phyloP scores from a whole-genome alignment of 2,113 vertebrate species.

The Climacteris rufus region DNA sequence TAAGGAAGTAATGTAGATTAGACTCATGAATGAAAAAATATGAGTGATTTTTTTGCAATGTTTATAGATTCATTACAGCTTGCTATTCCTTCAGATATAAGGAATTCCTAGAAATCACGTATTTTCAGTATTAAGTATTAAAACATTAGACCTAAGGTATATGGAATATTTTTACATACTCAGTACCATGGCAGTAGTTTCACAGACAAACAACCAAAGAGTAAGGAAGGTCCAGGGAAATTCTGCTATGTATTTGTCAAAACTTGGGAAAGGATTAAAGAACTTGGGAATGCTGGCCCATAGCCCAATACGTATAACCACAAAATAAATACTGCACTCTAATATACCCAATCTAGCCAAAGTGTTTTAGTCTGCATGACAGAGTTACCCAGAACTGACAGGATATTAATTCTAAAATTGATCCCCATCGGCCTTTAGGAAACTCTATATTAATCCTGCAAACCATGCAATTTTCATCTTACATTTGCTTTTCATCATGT shows the following conservation, averaged over 20 bases:
- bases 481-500: neutral
- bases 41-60: rapidly evolving
- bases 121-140: neutral
- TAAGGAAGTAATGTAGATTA: neutral
- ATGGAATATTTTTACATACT: neutral
- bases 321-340: slow-evolving; percentile 21
- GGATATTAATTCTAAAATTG: slow-evolving; percentile 44
- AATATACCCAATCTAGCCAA: neutral
- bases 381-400: neutral
- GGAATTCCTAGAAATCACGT: neutral
- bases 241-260: neutral
- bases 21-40: neutral
- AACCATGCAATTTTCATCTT: neutral
- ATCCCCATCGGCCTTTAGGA: neutral
- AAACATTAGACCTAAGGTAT: neutral
- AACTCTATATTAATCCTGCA: neutral
- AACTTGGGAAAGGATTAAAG: neutral
- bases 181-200: neutral
- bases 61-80: neutral
- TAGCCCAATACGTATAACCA: neutral
- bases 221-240: neutral
- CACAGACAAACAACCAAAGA: neutral
- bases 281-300: neutral
- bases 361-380: neutral
- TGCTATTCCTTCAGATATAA: neutral